A percentile compares a stretch with the other conserved stretches of the same genome.
Conservation (phyloP, 2,888 invertebrate genomes). For the Auanema freiburgensis region DNA sequence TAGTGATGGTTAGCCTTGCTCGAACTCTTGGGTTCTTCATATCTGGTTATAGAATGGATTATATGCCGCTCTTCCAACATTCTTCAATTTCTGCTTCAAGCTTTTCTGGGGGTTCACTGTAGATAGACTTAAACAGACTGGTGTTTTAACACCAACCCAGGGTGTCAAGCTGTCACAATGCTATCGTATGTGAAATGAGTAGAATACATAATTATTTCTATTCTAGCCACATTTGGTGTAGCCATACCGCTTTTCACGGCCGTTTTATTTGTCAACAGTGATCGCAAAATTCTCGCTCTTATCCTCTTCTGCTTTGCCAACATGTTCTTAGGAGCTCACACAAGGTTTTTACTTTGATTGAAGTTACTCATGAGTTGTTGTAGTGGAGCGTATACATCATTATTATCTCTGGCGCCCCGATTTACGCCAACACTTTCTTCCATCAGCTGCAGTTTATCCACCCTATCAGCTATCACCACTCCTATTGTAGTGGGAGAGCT, state of each 20-base stretch:
- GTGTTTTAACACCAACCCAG: constrained; percentile 22
- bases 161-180: constrained; percentile 26
- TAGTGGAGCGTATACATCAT: constrained; percentile 22
- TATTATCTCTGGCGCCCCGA: constrained; percentile 19
- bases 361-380: neutral
- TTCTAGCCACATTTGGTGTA: constrained; percentile 19
- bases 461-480: constrained; percentile 13
- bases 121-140: constrained; percentile 28
- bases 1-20: constrained; percentile 15
- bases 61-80: constrained; percentile 35
- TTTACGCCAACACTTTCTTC: constrained; percentile 17
- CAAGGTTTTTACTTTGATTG: constrained; percentile 7
- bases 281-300: constrained; percentile 8
- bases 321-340: constrained; percentile 22
- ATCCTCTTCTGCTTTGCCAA: constrained; percentile 16
- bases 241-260: constrained; percentile 13
- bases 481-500: constrained; percentile 18
- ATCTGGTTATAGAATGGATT: constrained; percentile 33
- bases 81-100: constrained; percentile 32
- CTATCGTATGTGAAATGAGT: constrained; percentile 17
- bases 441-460: constrained; percentile 14
- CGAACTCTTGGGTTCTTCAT: neutral
- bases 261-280: constrained; percentile 16
- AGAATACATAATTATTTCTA: neutral
- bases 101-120: constrained; percentile 26